Base-by-base conservation (phyloP, 53 echinoderm and acorn worm genomes). In the Antedon mediterranea region DNA sequence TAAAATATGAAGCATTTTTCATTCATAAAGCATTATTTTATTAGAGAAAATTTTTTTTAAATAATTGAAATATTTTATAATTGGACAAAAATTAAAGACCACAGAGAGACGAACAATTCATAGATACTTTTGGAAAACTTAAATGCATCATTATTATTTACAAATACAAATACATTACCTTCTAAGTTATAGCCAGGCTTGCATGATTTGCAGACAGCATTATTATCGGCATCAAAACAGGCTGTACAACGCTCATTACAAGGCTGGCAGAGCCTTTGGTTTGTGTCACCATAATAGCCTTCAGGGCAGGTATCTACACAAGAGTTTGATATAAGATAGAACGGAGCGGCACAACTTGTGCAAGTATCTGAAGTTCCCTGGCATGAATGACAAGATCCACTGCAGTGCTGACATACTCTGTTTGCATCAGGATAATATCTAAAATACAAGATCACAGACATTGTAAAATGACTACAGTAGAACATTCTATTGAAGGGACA, bases 271-370 rank as follows among this genome's bases (percentile, higher is more conserved):
- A 31, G 44, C 4, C 85, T 71, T 30, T 31, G 79, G 28, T 33
- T 34, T 0, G 74, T 76, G 84, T 92, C 84, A 23, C 98, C 98
- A 79, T 88, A 98, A 75, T 79, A 76, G 4, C 98, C 98, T 8
- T 73, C 18, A 1, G 82, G 86, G 72, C 98, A 98, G 2, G 32
- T 28, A 3, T 43, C 71, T 7, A 79, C 72, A 43, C 98, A 98
- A 0, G 32, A 74, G 32, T 72, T 82, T 29, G 77, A 83, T 15
- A 82, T 76, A 28, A 98, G 82, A 85, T 84, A 98, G 77, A 72
- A 18, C 7, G 86, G 88, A 23, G 79, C 77, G 27, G 33, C 20
- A 44, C 98, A 98, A 3, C 80, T 75, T 3, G 78, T 78, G 34
- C 98, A 98, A 0, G 76, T 75, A 3, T 84, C 83, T 0, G 92